A percentile compares a stretch with the other conserved stretches of the same genome.
phyloP scores from a whole-genome alignment of 2,113 vertebrate genomes.

The Corydoras sp. region DNA sequence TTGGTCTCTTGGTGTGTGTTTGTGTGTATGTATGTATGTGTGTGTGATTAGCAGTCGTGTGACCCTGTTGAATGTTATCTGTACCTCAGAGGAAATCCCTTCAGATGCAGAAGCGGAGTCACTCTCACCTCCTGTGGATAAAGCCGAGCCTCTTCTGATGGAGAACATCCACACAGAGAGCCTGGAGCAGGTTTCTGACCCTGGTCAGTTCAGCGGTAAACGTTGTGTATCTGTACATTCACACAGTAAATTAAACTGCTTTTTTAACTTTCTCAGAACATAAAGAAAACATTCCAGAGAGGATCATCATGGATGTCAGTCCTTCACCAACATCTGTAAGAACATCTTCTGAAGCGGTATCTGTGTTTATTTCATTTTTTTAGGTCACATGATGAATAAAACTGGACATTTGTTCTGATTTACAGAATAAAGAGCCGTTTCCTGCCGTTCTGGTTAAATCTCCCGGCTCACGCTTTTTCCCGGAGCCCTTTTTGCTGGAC shows the following conservation, averaged over 20 bases:
- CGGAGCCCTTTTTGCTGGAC: slow-evolving; percentile 62
- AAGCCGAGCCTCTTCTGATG: slow-evolving; percentile 43
- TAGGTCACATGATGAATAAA: not conserved
- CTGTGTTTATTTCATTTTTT: not conserved
- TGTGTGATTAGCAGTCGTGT: not conserved
- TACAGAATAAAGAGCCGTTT: slow-evolving; percentile 45
- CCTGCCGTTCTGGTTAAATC: slow-evolving; percentile 50
- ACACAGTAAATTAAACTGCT: not conserved
- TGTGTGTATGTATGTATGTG: not conserved
- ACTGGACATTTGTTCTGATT: not conserved
- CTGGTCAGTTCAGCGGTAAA: slow-evolving; percentile 48
- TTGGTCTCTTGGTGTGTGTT: slow-evolving; percentile 40
- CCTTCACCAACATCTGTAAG: slow-evolving; percentile 47
- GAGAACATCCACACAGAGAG: slow-evolving; percentile 54
- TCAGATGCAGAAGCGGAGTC: slow-evolving; percentile 84
- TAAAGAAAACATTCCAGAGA: slow-evolving; percentile 35
- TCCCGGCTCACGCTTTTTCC: slow-evolving; percentile 64
- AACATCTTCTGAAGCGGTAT: slow-evolving; percentile 29
- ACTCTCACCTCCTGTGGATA: slow-evolving; percentile 53
- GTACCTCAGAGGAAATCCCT: slow-evolving; percentile 74
- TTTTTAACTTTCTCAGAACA: slow-evolving; percentile 44
- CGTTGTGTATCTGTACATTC: not conserved
- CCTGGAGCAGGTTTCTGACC: slow-evolving; percentile 48
- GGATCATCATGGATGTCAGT: slow-evolving; percentile 48
- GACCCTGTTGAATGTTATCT: slow-evolving; percentile 20